Conservation (phyloP, 2,888 invertebrate genomes). For the Caenorhabditis sinica region DNA sequence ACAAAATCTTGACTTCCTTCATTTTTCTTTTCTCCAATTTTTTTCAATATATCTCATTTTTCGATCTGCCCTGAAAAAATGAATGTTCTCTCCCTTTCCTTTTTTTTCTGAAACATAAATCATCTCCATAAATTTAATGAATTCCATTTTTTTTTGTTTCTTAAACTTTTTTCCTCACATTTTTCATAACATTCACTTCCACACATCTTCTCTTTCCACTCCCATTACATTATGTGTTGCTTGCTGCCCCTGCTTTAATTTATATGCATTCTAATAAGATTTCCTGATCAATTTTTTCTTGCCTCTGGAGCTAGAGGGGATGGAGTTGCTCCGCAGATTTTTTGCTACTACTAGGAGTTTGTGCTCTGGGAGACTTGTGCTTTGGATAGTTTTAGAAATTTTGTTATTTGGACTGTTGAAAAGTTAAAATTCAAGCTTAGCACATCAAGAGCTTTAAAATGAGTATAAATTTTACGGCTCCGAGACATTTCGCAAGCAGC, state of each 20-base stretch:
- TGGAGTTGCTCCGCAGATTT: background rate
- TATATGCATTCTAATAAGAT: slow-evolving; percentile 60
- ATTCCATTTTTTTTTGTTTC: background rate
- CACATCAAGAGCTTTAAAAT: too few species aligned
- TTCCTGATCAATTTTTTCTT: slow-evolving; percentile 50
- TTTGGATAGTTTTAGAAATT: too few species aligned
- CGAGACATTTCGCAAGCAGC: too few species aligned
- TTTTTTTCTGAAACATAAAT: too few species aligned
- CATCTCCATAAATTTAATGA: background rate
- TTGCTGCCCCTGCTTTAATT: slow-evolving; percentile 22
- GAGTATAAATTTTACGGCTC: too few species aligned
- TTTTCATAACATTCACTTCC: background rate
- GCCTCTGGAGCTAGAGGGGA: background rate
- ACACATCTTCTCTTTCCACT: background rate
- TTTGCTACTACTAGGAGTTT: background rate
- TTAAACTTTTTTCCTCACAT: background rate
- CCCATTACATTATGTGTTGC: slow-evolving; percentile 34
- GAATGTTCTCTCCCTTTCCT: too few species aligned
- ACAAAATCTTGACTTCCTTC: too few species aligned
- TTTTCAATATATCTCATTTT: too few species aligned
- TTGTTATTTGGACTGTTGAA: too few species aligned
- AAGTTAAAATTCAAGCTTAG: too few species aligned
- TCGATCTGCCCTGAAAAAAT: too few species aligned
- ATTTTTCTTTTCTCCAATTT: too few species aligned
- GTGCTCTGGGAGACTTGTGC: background rate